Conservation (phyloP, 2,888 invertebrate genomes). For the Aleiodes leptofemur region DNA sequence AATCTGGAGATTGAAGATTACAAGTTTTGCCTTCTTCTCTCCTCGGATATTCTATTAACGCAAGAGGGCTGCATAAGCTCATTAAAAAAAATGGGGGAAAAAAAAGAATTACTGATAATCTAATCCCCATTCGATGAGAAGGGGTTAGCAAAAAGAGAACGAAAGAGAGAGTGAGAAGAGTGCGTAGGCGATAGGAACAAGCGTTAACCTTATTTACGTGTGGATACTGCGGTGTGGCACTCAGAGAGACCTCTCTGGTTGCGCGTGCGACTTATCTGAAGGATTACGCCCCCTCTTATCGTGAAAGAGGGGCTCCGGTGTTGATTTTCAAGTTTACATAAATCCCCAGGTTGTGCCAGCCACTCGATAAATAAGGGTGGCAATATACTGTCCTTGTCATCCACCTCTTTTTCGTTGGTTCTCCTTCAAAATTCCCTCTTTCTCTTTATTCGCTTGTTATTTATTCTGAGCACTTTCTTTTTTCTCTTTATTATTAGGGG, state of each 20-base stretch:
- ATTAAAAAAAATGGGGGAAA: background rate
- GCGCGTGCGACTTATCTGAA: slow-evolving; percentile 62
- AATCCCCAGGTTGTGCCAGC: slow-evolving; percentile 46
- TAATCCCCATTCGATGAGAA: slow-evolving; percentile 5
- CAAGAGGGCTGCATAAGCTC: background rate
- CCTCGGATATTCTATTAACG: background rate
- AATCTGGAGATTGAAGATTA: no score
- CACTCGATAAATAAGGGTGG: slow-evolving; percentile 10
- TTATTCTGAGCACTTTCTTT: no score
- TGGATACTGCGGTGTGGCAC: background rate
- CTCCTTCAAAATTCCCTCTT: background rate
- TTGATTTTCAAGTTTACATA: slow-evolving; percentile 58
- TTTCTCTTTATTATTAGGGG: no score
- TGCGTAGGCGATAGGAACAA: slow-evolving; percentile 1
- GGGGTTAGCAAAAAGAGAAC: background rate
- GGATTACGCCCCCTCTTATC: slow-evolving; percentile 55
- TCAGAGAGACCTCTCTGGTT: background rate
- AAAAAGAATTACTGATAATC: slow-evolving; percentile 2
- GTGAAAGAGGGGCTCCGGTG: slow-evolving; percentile 30
- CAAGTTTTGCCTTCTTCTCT: background rate
- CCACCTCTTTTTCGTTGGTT: background rate
- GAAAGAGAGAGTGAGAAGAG: background rate
- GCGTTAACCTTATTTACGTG: slow-evolving; percentile 52
- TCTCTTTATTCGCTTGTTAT: no score
- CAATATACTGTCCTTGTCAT: background rate